Conservation (phyloP, 2,888 invertebrate genomes). For the Drosophila pegasa region DNA sequence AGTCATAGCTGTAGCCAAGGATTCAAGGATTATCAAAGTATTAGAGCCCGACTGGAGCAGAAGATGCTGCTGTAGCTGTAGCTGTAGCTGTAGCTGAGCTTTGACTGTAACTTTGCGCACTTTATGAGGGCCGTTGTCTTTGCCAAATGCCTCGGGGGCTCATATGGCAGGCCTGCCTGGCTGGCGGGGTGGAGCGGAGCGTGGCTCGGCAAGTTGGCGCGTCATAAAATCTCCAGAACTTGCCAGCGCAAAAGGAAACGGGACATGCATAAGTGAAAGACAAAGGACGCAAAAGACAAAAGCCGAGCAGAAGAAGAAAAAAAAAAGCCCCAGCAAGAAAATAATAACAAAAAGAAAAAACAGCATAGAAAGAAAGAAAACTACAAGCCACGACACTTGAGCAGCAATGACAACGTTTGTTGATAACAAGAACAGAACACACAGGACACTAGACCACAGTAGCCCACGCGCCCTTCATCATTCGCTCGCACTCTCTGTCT, state of each 20-base stretch:
- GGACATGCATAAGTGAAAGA: conserved; percentile 81
- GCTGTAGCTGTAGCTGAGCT: conserved; percentile 33
- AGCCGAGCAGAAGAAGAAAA: conserved; percentile 32
- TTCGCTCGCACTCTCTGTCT: conserved; percentile 1
- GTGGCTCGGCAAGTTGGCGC: conserved; percentile 60
- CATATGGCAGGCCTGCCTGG: conserved; percentile 47
- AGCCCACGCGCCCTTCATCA: background rate
- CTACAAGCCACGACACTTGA: conserved; percentile 62
- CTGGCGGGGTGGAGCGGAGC: background rate
- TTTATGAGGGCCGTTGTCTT: conserved; percentile 66
- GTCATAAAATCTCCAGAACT: conserved; percentile 64
- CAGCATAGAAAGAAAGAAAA: conserved; percentile 13
- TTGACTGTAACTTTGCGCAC: conserved; percentile 77
- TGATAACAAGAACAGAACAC: conserved; percentile 57
- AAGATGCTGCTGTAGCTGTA: conserved; percentile 9
- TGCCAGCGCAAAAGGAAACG: conserved; percentile 47
- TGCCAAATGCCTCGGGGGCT: conserved; percentile 68
- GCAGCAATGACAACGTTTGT: conserved; percentile 62
- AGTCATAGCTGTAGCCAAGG: conserved; percentile 36
- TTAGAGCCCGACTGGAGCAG: conserved; percentile 53
- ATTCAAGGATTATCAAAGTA: conserved; percentile 76
- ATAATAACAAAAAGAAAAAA: conserved; percentile 2
- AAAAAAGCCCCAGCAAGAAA: no score
- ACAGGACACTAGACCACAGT: conserved; percentile 21
- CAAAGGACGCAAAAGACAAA: conserved; percentile 72